Conservation (phyloP, 1,140 invertebrate species). For the Ptiloglossa arizonensis region DNA sequence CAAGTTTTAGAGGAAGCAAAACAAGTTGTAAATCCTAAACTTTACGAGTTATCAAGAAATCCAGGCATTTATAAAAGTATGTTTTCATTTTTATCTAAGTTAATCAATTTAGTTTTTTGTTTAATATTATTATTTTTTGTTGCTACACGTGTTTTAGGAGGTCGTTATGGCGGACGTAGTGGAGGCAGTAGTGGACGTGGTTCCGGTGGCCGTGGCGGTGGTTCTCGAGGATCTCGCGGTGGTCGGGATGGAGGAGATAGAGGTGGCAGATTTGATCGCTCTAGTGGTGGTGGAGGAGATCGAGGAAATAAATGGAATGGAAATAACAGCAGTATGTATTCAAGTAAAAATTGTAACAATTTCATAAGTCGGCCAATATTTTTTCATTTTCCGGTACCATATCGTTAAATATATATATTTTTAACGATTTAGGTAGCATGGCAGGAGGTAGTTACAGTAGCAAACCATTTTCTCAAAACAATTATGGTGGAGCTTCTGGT, state of each 20-base stretch:
- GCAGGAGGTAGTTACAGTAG: conserved; percentile 62
- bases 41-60: conserved; percentile 80
- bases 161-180: conserved; percentile 67
- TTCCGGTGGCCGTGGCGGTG: conserved; percentile 62
- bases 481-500: conserved; percentile 64
- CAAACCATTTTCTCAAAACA: conserved; percentile 71
- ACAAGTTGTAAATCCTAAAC: conserved; percentile 85
- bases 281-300: conserved; percentile 63
- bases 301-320: conserved; percentile 75
- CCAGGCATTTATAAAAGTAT: conserved; percentile 78
- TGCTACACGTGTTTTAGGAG: conserved; percentile 43
- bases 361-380: too few relatives aligned
- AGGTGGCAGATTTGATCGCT: conserved; percentile 73
- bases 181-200: conserved; percentile 69
- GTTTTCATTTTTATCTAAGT: conserved; percentile 2
- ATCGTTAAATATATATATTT: conserved; percentile 6
- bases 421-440: conserved; percentile 61
- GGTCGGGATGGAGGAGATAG: conserved; percentile 71
- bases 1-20: conserved; percentile 88
- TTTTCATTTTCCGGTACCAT: too few relatives aligned
- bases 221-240: conserved; percentile 63
- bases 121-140: neutral
- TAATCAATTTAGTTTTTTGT: neutral
- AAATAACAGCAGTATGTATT: conserved; percentile 63
- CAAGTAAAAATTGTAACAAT: conserved; percentile 20